Evolutionary conservation across 2,797 vertebrate genomes (phyloP).

Genomic region (Smutsia gigantea): DNA sequence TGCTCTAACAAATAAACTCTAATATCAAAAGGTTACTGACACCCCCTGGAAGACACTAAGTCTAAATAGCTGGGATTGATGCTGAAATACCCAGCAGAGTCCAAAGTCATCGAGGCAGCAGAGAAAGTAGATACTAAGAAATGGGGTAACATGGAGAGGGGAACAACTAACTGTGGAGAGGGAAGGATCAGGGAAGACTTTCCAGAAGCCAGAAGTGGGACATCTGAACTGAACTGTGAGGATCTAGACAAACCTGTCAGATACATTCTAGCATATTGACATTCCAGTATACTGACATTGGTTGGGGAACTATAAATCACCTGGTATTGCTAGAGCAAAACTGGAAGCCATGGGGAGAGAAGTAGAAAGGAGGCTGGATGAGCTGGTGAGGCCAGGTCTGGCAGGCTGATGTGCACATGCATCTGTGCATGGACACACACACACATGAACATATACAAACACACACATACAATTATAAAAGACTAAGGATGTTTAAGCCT

Average conservation of each 20-base stretch:
- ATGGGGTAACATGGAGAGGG: not conserved
- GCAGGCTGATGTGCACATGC: not conserved
- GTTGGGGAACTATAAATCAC: not conserved
- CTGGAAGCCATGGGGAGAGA: not conserved
- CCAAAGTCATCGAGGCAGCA: not conserved
- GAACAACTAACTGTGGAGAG: not conserved
- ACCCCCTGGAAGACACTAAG: not conserved
- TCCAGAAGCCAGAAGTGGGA: not conserved
- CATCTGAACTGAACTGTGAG: not conserved
- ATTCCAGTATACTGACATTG: not conserved
- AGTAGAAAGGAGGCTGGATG: not conserved
- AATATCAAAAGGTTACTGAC: not conserved
- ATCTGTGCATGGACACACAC: accelerated
- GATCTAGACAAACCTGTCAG: not conserved
- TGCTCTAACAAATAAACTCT: not conserved
- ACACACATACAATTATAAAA: not conserved
- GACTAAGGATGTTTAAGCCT: not conserved
- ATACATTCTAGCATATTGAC: not conserved
- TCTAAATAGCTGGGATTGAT: not conserved
- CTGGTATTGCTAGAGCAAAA: not conserved
- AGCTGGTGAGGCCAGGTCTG: not conserved
- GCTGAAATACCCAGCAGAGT: not conserved
- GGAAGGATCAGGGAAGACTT: not conserved
- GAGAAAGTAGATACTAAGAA: not conserved
- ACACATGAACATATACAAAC: accelerated